Evolutionary conservation across 2,888 invertebrate species (phyloP), one percentile per base, ranked within the genome.

Genomic region (Rotaria socialis): DNA sequence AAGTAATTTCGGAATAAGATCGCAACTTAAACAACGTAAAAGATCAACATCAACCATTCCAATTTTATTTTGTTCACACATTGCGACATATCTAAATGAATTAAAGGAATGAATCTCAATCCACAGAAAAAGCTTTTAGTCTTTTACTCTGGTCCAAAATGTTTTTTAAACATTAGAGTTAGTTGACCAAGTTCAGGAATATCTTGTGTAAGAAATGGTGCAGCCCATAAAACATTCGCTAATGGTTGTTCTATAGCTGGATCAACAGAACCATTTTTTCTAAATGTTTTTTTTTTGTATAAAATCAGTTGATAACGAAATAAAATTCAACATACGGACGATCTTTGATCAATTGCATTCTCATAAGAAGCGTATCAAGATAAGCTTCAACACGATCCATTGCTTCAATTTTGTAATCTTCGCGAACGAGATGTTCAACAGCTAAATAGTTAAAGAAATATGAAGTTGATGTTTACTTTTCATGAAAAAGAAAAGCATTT

Each of bases 361-460:
- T 93, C 98, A 86, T 99, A 92, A 80, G 47, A 84, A 99, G 91
- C 85, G 99, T 92, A 92, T 99, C 99, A 92, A 99, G 98, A 90
- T 96, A 99, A 97, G 99, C 98, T 92, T 99, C 99, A 0, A 99
- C 94, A 87, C 99, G 93, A 92, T 99, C 99, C 95, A 98, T 96
- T 1, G 98, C 98, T 92, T 99, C 99, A 6, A 99, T 97, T 92
- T 98, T 93, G 91, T 99, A 99, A 92, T 99, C 99, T 92, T 98
- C 97, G 84, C 99, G 94, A 89, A 99, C 97, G 87, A 99, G 99
- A 89, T 97, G 96, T 92, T 99, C 99, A 19, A 99, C 99, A 41
- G 80, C 80, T 80, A 80, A 47, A 80, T 19, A 41, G 80, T 47
- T 80, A 80, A 47, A 80, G 19, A 67, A 8, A 19, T 35, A 5